Percentiles rank a stretch among this genome's conserved stretches.
These are phyloP conservation scores for Conchocele bisecta DNA, from an alignment of 2,888 invertebrate genomes.

Conservation along the genomic window DNA sequence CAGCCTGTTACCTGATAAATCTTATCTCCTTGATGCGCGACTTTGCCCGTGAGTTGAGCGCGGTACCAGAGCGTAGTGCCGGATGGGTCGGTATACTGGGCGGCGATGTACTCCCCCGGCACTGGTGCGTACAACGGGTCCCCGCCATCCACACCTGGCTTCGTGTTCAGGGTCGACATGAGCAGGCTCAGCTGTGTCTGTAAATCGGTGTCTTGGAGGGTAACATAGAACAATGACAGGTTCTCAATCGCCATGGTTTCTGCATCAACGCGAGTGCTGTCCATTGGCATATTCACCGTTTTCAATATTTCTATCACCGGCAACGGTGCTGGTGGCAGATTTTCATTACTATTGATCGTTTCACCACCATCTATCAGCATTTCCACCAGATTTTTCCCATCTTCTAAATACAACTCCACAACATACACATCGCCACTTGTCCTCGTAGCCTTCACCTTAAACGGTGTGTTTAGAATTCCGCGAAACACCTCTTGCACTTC, in stretches of 20 bases:
- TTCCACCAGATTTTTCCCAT: slow-evolving; percentile 24
- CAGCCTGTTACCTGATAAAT: too few relatives aligned
- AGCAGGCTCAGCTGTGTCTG: slow-evolving; percentile 32
- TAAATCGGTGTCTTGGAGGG: slow-evolving; percentile 18
- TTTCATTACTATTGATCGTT: too few relatives aligned
- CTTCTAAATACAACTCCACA: slow-evolving; percentile 10
- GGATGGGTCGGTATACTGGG: slow-evolving; percentile 45
- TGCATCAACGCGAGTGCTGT: slow-evolving; percentile 11
- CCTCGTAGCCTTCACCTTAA: slow-evolving; percentile 32
- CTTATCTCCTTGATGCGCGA: too few relatives aligned
- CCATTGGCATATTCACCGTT: too few relatives aligned
- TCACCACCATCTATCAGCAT: too few relatives aligned
- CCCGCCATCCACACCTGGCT: too few relatives aligned
- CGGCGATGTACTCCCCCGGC: slow-evolving; percentile 58
- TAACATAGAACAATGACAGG: slow-evolving; percentile 30
- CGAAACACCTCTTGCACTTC: slow-evolving; percentile 14
- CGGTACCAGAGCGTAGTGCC: slow-evolving; percentile 73
- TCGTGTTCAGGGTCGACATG: slow-evolving; percentile 17
- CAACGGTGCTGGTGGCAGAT: too few relatives aligned
- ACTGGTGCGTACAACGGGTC: slow-evolving; percentile 35
- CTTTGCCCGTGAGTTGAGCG: too few relatives aligned
- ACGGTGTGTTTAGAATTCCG: slow-evolving; percentile 4
- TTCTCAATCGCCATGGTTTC: slow-evolving; percentile 32
- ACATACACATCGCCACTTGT: slow-evolving; percentile 14
- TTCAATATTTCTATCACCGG: too few relatives aligned